A percentile compares a stretch with the other conserved stretches of the same genome.
Conservation (phyloP, 2,113 vertebrate species). For the Vulpes lagopus region DNA sequence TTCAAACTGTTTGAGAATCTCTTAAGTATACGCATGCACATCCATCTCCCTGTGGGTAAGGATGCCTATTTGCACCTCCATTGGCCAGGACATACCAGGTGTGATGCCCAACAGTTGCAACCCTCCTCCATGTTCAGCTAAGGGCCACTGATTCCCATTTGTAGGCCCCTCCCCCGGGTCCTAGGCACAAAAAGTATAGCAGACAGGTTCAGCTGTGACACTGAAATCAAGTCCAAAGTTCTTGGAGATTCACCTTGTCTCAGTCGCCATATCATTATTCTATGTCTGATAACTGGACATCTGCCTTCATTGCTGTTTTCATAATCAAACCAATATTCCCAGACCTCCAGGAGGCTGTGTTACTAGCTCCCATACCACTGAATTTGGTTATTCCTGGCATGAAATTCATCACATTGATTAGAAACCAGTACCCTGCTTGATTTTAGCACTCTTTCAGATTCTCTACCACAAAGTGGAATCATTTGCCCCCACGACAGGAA, state of each 20-base stretch:
- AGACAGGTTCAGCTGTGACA: background rate
- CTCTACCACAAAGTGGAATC: background rate
- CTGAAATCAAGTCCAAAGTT: background rate
- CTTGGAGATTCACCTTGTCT: background rate
- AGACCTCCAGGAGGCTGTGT: background rate
- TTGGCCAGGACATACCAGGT: background rate
- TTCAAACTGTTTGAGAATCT: slow-evolving; percentile 4
- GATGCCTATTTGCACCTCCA: background rate
- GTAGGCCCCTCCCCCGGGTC: background rate
- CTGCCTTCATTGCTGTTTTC: background rate
- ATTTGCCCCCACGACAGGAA: background rate
- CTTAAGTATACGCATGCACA: background rate
- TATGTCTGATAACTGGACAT: background rate
- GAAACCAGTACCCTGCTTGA: background rate
- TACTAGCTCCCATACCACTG: background rate
- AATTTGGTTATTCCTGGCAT: background rate
- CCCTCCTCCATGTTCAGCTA: background rate
- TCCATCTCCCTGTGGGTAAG: background rate
- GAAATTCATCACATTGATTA: slow-evolving; percentile 29
- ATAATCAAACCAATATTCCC: background rate
- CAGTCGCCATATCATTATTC: background rate
- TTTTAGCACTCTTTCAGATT: slow-evolving; percentile 3
- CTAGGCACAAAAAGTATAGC: background rate
- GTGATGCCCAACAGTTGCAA: background rate
- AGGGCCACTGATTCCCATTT: background rate